A percentile compares a stretch with the other conserved stretches of the same genome.
phyloP scores from a whole-genome alignment of 30 jellyfish, hydroid and myxozoan species.

The Turritopsis rubra region DNA sequence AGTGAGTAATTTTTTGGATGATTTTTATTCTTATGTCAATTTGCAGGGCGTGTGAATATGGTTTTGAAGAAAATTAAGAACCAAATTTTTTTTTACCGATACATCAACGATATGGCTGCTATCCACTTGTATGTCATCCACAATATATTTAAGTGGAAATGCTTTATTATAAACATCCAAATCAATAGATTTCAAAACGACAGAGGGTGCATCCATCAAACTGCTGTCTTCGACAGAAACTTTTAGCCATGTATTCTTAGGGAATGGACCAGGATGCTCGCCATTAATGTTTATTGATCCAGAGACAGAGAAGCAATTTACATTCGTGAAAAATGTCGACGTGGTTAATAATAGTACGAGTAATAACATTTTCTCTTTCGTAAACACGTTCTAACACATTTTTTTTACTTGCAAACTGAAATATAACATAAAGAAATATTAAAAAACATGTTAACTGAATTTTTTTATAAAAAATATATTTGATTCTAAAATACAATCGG shows the following conservation, averaged over 20 bases:
- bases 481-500: neutral
- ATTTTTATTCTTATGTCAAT: too few relatives aligned
- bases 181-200: neutral
- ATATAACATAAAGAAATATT: neutral
- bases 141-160: neutral
- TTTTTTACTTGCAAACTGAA: neutral
- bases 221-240: neutral
- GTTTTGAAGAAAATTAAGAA: too few relatives aligned
- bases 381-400: neutral
- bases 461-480: too few relatives aligned
- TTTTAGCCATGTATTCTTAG: neutral
- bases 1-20: too few relatives aligned
- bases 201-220: constrained; percentile 3
- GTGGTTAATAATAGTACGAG: neutral
- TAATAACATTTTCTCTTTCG: neutral
- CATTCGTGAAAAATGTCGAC: neutral
- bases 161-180: neutral
- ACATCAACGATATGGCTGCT: neutral
- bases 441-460: neutral
- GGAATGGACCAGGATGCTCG: neutral
- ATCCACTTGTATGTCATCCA: neutral
- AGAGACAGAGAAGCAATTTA: neutral
- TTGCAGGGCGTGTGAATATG: too few relatives aligned
- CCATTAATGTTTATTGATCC: neutral
- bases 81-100: neutral